A percentile compares a stretch with the other conserved stretches of the same genome.
Conservation (phyloP, 2,888 invertebrate genomes). For the Elgonia sp. region DNA sequence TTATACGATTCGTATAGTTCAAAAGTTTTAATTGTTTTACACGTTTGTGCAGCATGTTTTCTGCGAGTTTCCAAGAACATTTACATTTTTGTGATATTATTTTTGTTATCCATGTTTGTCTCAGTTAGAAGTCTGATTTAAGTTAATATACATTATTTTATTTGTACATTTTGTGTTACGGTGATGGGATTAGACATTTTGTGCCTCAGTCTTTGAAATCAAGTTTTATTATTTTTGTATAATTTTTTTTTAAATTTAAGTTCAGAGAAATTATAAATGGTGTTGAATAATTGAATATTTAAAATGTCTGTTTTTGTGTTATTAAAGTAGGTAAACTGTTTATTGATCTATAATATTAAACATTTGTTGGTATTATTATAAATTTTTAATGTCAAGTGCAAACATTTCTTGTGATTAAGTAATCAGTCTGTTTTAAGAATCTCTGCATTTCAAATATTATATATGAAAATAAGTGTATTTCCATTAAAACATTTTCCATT, state of each 20-base stretch:
- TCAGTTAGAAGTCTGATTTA: neutral
- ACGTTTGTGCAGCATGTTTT: constrained; percentile 42
- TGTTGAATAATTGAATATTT: neutral
- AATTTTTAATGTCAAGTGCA: constrained; percentile 2
- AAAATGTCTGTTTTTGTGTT: neutral
- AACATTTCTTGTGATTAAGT: constrained; percentile 6
- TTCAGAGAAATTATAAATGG: neutral
- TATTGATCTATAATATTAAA: constrained; percentile 14
- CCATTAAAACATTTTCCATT: neutral
- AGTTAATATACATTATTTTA: neutral
- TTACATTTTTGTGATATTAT: constrained; percentile 18
- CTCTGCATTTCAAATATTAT: neutral
- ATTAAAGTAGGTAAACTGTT: constrained; percentile 17
- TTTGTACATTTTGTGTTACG: constrained; percentile 29
- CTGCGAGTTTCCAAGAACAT: neutral
- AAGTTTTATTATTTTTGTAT: constrained; percentile 24
- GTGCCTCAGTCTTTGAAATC: constrained; percentile 15
- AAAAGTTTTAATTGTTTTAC: too few relatives aligned
- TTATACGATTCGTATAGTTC: too few relatives aligned
- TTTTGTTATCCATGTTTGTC: constrained; percentile 12
- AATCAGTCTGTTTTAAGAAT: neutral
- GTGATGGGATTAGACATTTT: constrained; percentile 55
- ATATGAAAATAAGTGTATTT: neutral
- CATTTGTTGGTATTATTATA: neutral
- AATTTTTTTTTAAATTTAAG: neutral